These are phyloP conservation scores for Anoplophora glabripennis DNA, from an alignment of 1,140 invertebrate species.

Conservation along the genomic window DNA sequence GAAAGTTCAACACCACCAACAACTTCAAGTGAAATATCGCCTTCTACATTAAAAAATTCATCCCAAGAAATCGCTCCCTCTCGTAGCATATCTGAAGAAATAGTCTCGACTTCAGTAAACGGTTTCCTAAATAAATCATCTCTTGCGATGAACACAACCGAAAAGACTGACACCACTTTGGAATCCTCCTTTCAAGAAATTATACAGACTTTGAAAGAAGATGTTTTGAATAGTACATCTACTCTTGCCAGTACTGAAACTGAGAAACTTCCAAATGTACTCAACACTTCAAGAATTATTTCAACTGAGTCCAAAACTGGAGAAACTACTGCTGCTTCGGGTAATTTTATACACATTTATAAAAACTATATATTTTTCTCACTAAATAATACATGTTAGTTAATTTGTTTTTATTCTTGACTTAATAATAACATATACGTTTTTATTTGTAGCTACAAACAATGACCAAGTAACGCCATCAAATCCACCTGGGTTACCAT, in stretches of 20 bases:
- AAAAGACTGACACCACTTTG: conserved; percentile 27
- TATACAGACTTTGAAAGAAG: conserved; percentile 29
- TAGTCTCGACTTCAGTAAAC: not conserved
- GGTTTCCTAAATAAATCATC: not conserved
- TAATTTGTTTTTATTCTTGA: too few species aligned
- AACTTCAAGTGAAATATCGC: conserved; percentile 6
- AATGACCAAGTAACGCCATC: conserved; percentile 4
- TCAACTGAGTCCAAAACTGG: too few species aligned
- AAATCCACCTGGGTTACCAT: conserved; percentile 29
- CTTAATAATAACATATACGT: not conserved
- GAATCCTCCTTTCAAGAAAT: conserved; percentile 42
- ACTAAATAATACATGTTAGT: too few species aligned
- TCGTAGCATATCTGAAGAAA: not conserved
- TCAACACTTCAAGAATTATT: conserved; percentile 6
- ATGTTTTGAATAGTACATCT: conserved; percentile 18
- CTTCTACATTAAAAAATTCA: not conserved
- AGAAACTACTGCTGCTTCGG: too few species aligned
- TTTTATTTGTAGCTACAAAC: conserved; percentile 7
- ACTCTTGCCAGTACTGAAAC: conserved; percentile 23
- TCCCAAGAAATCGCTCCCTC: not conserved
- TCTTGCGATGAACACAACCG: not conserved
- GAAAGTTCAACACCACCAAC: not conserved
- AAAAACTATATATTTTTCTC: too few species aligned
- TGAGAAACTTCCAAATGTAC: conserved; percentile 19
- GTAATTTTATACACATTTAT: too few species aligned